Evolutionary conservation across 2,888 invertebrate species (phyloP).

Genomic region (Biston stratarius): DNA sequence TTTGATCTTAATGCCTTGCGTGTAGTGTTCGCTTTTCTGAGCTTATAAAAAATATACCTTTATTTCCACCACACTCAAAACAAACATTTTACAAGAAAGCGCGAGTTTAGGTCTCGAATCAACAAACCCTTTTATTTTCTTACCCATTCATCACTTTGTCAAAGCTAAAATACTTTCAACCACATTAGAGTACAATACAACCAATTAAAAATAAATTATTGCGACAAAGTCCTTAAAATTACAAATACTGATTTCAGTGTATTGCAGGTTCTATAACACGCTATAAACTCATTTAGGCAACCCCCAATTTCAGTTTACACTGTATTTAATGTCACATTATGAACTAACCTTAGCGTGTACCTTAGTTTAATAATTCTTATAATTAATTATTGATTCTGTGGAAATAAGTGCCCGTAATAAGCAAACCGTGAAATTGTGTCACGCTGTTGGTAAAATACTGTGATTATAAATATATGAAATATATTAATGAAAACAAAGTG

Average conservation of each 20-base stretch:
- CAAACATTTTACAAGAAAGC: conserved; percentile 56
- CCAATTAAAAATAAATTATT: not conserved
- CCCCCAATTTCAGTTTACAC: conserved; percentile 69
- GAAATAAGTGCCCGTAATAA: not conserved
- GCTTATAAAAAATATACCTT: conserved; percentile 15
- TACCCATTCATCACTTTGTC: not conserved
- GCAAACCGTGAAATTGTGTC: conserved; percentile 9
- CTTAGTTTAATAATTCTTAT: conserved; percentile 60
- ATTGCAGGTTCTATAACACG: conserved; percentile 70
- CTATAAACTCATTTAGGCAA: conserved; percentile 78
- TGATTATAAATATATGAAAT: not conserved
- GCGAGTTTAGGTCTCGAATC: conserved; percentile 63
- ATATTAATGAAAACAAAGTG: not conserved
- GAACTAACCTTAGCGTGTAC: conserved; percentile 62
- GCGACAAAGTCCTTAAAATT: conserved; percentile 3
- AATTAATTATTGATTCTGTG: conserved; percentile 52
- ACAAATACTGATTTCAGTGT: not conserved
- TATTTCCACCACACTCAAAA: conserved; percentile 30
- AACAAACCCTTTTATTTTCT: conserved; percentile 29
- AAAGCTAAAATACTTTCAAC: not conserved
- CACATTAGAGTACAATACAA: not conserved
- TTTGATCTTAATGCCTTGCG: conserved; percentile 6
- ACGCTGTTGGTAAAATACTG: conserved; percentile 6
- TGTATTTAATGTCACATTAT: conserved; percentile 78
- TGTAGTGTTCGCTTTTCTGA: conserved; percentile 1